Evolutionary conservation across 2,797 vertebrate species (phyloP).

Genomic region (Chaetophractus vellerosus): DNA sequence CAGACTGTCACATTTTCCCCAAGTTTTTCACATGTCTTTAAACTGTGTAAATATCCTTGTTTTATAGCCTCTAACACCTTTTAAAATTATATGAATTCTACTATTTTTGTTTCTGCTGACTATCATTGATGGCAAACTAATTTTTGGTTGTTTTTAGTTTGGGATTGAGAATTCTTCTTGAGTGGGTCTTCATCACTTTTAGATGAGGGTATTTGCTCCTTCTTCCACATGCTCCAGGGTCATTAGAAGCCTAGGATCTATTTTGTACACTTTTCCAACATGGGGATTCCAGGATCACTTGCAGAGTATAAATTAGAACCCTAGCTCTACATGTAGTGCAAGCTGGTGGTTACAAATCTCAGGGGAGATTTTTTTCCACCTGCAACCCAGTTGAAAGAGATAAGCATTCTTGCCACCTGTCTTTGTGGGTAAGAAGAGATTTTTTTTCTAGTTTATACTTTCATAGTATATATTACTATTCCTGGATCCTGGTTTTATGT

Average conservation of each 20-base stretch:
- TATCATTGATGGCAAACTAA: background rate
- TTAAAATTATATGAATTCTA: background rate
- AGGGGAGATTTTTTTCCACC: background rate
- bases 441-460: constrained; percentile 21
- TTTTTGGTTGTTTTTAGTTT: constrained; percentile 16
- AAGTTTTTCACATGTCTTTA: background rate
- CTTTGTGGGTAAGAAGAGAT: background rate
- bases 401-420: background rate
- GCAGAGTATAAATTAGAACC: background rate
- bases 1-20: background rate
- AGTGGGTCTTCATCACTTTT: background rate
- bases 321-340: background rate
- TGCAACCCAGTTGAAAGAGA: background rate
- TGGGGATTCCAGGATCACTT: background rate
- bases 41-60: background rate
- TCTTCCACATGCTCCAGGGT: background rate
- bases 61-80: constrained; percentile 13
- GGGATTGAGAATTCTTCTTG: background rate
- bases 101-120: constrained; percentile 40
- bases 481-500: background rate
- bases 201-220: background rate
- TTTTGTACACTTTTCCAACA: background rate
- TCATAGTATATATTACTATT: background rate
- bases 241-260: background rate
- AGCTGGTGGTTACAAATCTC: background rate